A percentile compares a stretch with the other conserved stretches of the same genome.
Conservation (phyloP, 2,797 vertebrate species). For the Lutjanus campechanus region DNA sequence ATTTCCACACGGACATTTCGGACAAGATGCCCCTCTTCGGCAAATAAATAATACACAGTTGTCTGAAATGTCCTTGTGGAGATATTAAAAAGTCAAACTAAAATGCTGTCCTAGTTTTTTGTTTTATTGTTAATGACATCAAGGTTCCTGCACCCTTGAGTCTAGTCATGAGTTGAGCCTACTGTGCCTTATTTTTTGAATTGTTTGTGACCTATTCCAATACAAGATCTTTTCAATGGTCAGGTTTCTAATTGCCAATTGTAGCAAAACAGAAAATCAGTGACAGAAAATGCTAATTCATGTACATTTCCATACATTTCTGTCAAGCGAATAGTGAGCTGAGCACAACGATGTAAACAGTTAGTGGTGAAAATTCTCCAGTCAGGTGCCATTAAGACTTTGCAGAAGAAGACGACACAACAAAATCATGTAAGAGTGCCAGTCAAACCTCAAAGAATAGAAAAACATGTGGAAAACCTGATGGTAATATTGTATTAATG, state of each 20-base stretch:
- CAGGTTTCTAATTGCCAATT: not conserved
- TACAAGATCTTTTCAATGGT: not conserved
- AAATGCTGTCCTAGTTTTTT: no score
- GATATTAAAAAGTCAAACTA: no score
- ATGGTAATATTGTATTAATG: not conserved
- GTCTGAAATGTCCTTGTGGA: no score
- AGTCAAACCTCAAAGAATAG: not conserved
- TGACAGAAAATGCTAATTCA: not conserved
- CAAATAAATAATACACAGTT: no score
- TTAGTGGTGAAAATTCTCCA: not conserved
- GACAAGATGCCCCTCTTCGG: no score
- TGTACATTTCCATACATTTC: not conserved
- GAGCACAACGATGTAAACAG: not conserved
- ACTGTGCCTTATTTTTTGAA: no score
- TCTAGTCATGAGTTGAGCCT: no score
- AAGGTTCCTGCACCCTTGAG: no score
- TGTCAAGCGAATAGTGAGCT: not conserved
- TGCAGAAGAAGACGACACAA: no score
- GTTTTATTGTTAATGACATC: no score
- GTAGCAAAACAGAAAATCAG: not conserved
- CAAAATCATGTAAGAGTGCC: no score
- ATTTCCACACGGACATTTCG: no score
- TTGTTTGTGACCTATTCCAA: not conserved
- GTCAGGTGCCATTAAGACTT: not conserved
- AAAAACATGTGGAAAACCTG: not conserved